These are phyloP conservation scores for Epirrita christyi DNA, from an alignment of 2,888 invertebrate species.

Conservation along the genomic window DNA sequence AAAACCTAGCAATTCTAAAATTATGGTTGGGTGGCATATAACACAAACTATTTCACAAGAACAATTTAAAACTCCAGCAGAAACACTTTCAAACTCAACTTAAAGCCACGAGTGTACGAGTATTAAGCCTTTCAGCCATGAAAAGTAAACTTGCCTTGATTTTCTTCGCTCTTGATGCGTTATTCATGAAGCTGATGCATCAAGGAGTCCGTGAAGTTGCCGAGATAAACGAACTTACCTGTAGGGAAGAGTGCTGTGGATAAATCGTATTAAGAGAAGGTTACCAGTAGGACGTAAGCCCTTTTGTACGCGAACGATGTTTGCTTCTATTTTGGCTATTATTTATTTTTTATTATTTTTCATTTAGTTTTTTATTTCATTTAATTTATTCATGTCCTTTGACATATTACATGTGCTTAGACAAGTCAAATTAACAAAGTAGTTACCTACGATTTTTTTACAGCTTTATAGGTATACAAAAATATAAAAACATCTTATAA, in stretches of 20 bases:
- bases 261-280: conserved; percentile 5
- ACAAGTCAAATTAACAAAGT: no score
- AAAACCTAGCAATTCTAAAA: neutral
- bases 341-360: no score
- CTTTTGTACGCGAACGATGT: no score
- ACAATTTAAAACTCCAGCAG: conserved; percentile 18
- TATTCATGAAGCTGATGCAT: conserved; percentile 39
- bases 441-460: no score
- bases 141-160: conserved; percentile 32
- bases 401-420: no score
- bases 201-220: conserved; percentile 23
- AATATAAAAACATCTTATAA: no score
- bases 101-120: conserved; percentile 15
- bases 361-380: no score
- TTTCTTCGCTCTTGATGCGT: conserved; percentile 29
- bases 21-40: neutral
- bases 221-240: conserved; percentile 30
- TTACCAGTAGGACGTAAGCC: no score
- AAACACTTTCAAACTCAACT: conserved; percentile 4
- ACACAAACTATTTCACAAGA: conserved; percentile 1
- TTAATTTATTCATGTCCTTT: no score
- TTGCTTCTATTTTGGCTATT: no score
- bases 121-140: conserved; percentile 28
- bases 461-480: no score
- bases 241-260: conserved; percentile 16